These are phyloP conservation scores for Sylvilagus floridanus DNA, from an alignment of 2,797 vertebrate genomes.

Conservation along the genomic window DNA sequence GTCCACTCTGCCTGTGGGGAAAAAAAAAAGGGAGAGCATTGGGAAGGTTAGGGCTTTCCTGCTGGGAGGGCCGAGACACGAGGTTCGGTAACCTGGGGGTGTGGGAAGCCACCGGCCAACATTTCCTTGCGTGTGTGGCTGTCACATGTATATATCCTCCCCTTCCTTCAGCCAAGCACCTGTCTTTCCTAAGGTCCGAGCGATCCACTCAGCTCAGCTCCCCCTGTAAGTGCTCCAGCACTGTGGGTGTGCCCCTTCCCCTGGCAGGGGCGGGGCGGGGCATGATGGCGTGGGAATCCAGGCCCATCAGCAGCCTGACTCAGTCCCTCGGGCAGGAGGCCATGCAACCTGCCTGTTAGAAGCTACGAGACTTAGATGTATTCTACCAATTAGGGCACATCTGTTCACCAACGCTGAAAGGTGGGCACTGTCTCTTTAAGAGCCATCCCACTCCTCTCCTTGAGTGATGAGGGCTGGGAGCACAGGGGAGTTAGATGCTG, in stretches of 20 bases:
- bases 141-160: background rate
- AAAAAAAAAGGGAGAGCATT: background rate
- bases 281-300: background rate
- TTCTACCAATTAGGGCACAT: slow-evolving; percentile 84
- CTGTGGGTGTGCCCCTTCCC: background rate
- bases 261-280: background rate
- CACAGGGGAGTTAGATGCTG: slow-evolving; percentile 80
- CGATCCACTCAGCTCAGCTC: background rate
- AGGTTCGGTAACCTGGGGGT: background rate
- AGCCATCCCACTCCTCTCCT: slow-evolving; percentile 83
- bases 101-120: background rate
- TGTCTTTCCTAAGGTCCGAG: background rate
- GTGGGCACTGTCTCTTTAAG: slow-evolving; percentile 83
- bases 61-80: background rate
- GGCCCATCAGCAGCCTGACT: background rate
- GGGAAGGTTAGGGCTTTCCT: background rate
- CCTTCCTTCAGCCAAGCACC: background rate
- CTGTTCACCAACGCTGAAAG: slow-evolving; percentile 80
- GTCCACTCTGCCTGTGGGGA: too few species aligned
- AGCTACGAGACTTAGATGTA: slow-evolving; percentile 82
- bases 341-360: slow-evolving; percentile 70
- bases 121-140: background rate
- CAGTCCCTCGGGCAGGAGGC: background rate
- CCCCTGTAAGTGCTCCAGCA: background rate
- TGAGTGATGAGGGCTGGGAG: slow-evolving; percentile 83